These are phyloP conservation scores for Automeris io DNA, from an alignment of 2,888 invertebrate species.

Conservation along the genomic window DNA sequence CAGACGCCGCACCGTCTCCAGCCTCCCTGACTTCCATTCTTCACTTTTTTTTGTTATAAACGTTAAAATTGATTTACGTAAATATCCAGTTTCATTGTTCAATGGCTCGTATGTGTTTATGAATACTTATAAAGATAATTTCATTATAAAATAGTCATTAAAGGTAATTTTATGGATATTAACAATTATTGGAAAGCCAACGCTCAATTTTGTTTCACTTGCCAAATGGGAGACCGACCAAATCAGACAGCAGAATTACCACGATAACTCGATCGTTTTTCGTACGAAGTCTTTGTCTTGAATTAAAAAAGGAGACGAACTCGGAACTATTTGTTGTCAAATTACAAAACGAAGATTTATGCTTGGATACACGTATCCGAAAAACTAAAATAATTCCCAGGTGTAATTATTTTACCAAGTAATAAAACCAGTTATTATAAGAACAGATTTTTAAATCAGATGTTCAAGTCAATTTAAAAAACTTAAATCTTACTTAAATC, in stretches of 20 bases:
- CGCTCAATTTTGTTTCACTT: slow-evolving; percentile 52
- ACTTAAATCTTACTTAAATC: too few relatives aligned
- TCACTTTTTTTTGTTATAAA: slow-evolving; percentile 18
- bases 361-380: slow-evolving; percentile 6
- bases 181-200: slow-evolving; percentile 33
- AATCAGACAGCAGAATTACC: slow-evolving; percentile 19
- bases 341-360: neutral
- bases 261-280: slow-evolving; percentile 7
- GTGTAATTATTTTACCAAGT: too few relatives aligned
- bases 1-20: slow-evolving; percentile 64
- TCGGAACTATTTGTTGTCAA: neutral
- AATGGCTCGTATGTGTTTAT: slow-evolving; percentile 6
- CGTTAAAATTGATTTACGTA: slow-evolving; percentile 12
- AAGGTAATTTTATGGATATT: slow-evolving; percentile 11
- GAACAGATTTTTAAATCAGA: too few relatives aligned
- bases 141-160: slow-evolving; percentile 22
- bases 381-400: too few relatives aligned
- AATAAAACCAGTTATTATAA: too few relatives aligned
- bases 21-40: slow-evolving; percentile 69
- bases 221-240: slow-evolving; percentile 33
- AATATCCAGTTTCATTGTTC: slow-evolving; percentile 12
- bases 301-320: slow-evolving; percentile 5
- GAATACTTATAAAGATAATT: slow-evolving; percentile 18
- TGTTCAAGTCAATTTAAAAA: too few relatives aligned
- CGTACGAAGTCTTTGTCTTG: slow-evolving; percentile 11